Evolutionary conservation across 35 echinoderm and acorn worm species (phyloP), one percentile per base, ranked within the genome.

Genomic region (Ptychodera flava): DNA sequence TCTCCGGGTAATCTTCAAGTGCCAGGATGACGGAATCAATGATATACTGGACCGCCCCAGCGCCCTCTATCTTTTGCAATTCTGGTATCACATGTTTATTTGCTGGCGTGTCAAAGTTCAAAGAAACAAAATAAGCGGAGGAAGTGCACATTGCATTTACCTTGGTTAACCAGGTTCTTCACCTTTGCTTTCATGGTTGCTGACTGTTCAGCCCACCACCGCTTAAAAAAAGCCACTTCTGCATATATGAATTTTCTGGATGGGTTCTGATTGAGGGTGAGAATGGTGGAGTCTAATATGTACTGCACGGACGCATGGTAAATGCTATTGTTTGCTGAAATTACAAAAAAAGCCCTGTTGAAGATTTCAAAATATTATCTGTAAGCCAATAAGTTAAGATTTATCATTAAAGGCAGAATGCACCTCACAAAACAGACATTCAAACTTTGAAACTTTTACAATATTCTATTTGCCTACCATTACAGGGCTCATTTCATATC

Each of bases 291-390:
- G 80, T 99, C 96, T 6, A 99, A 86, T 53, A 99, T 99, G 86
- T 94, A 99, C 85, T 99, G 96, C 0, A 99, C 92, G 6, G 90
- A 92, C 0, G 96, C 96, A 94, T 99, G 92, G 37, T 94, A 93
- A 29, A 99, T 99, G 78, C 88, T 90, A 84, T 94, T 99, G 35
- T 92, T 88, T 36, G 87, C 96, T 99, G 88, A 34, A 88, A n/a
- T n/a, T n/a, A n/a, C n/a, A n/a, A n/a, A n/a, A n/a, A n/a, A n/a
- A n/a, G n/a, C n/a, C n/a, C n/a, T n/a, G n/a, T n/a, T n/a, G n/a
- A n/a, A n/a, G n/a, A n/a, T n/a, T n/a, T n/a, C n/a, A n/a, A n/a
- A n/a, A n/a, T n/a, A n/a, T n/a, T n/a, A n/a, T n/a, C n/a, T n/a
- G n/a, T n/a, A n/a, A n/a, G n/a, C n/a, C n/a, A n/a, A n/a, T n/a